Conservation (phyloP, 2,888 invertebrate genomes). For the Caenorhabditis wallacei region DNA sequence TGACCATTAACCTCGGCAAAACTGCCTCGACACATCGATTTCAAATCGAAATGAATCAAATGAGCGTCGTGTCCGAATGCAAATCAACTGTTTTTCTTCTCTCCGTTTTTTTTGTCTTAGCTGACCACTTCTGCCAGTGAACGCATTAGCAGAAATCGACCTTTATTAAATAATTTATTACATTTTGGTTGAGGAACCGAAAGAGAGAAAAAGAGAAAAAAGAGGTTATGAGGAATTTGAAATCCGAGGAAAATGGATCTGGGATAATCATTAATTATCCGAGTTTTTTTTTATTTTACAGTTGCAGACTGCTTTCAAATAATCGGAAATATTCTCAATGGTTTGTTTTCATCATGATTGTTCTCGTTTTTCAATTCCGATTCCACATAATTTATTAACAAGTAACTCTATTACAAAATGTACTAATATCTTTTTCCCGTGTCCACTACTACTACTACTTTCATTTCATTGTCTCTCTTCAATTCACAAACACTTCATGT, state of each 20-base stretch:
- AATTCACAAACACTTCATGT: slow-evolving; percentile 38
- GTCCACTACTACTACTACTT: background rate
- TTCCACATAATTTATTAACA: slow-evolving; percentile 19
- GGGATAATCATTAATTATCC: too few relatives aligned
- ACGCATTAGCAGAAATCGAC: slow-evolving; percentile 41
- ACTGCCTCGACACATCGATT: slow-evolving; percentile 33
- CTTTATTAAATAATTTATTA: slow-evolving; percentile 55
- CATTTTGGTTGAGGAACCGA: slow-evolving; percentile 3
- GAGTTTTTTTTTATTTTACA: too few relatives aligned
- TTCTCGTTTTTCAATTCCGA: background rate
- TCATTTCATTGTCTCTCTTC: background rate
- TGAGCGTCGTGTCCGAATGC: slow-evolving; percentile 14
- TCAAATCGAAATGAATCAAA: slow-evolving; percentile 26
- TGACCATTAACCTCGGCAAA: slow-evolving; percentile 53
- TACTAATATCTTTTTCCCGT: slow-evolving; percentile 28
- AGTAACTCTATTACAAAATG: slow-evolving; percentile 2
- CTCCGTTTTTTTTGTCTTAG: slow-evolving; percentile 4
- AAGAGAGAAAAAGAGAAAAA: too few relatives aligned
- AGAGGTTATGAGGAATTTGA: background rate
- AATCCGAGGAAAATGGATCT: too few relatives aligned
- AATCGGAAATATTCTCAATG: background rate
- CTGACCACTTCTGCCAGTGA: background rate
- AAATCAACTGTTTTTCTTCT: slow-evolving; percentile 20
- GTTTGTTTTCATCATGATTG: background rate
- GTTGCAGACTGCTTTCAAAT: background rate